Evolutionary conservation across 2,113 vertebrate species (phyloP), one percentile per base, ranked within the genome.

Genomic region (Hystrix cristata): DNA sequence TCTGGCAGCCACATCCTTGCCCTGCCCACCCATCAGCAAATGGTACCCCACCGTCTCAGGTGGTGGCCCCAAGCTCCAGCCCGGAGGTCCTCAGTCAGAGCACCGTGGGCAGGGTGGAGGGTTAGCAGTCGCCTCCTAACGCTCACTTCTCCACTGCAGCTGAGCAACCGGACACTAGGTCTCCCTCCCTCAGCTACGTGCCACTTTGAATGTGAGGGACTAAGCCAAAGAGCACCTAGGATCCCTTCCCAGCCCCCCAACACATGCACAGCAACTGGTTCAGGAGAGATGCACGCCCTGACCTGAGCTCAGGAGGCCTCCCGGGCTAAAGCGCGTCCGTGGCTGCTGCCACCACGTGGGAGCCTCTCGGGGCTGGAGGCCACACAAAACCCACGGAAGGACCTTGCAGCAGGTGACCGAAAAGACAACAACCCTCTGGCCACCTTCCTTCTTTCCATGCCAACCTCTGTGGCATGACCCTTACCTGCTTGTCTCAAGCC

Each of bases 271-370:
- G 64, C 7, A 43, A 18, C 18, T 46, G 59, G 71, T 1, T 60
- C 43, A 2, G 31, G 57, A 55, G 7, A 7, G 2, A 29, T 7
- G 1, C 16, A 0, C 0, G 1, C 55, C 18, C 38, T 4, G 0
- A 23, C 31, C 1, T 2, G 14, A 67, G 76, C 67, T 29, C 0
- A 25, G 34, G 48, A 12, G 15, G 38, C 72, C 51, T 53, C 62
- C 1, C 23, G 74, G 48, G 87, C 90, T 19, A 31, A 51, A 31
- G 43, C 2, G 1, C 19, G 25, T n/a, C 21, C 13, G 57, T 16
- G 23, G 69, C 55, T 11, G 21, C 27, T 10, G 80, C 60, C 23
- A 7, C 55, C 3, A 1, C 12, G 62, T 76, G 7, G 38, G 2
- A 64, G 38, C 31, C 38, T 23, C 69, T 18, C 1, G 16, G 15